Base-by-base conservation (phyloP, 2,888 invertebrate species). In the Slavum lentiscoides region DNA sequence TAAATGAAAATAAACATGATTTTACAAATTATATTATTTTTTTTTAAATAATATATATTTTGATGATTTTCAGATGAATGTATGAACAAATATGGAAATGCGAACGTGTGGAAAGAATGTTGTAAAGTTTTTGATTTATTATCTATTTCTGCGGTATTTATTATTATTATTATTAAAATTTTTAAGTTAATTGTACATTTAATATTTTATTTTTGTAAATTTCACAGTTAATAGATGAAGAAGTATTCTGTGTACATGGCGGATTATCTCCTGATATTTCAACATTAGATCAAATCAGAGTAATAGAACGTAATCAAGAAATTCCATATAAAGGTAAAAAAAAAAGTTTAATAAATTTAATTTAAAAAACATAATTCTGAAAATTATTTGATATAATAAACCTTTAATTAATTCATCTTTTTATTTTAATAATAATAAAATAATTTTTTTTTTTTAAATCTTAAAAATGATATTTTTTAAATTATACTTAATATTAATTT, bases 91-190 rank as follows among this genome's bases (percentile, higher is more conserved):
- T 99, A 99, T 89, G 99, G 99, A 53, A 98, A 99, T 90, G 93
- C 95, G 74, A 97, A 97, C 89, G 97, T 98, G 69, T 99, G 99
- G 98, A 94, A 96, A 87, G 95, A 96, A 87, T 99, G 98, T 87
- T 98, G 98, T 88, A 92, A 93, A 88, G 97, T 98, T 68, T 99
- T 99, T 89, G 98, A 99, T 89, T 90, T 98, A 84, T 91, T 99
- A 80, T 97, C 98, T 84, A 93, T 99, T 85, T 97, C 98, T 85
- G 99, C 99, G 84, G 85, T 85, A 84, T 49, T 49, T 49, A 11
- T 49, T 49, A 43, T 43, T 43, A 43, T 49, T 49, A 13, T 43
- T 9, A 49, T 49, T 49, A 49, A 49, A 9, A 49, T 49, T 49
- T 49, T 49, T 13, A 43, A 43, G 9, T 43, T 43, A 9, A 43